Percentiles rank a stretch among this genome's conserved stretches.
These are phyloP conservation scores for Watsonalla cultraria DNA, from an alignment of 2,888 invertebrate genomes.

Conservation along the genomic window DNA sequence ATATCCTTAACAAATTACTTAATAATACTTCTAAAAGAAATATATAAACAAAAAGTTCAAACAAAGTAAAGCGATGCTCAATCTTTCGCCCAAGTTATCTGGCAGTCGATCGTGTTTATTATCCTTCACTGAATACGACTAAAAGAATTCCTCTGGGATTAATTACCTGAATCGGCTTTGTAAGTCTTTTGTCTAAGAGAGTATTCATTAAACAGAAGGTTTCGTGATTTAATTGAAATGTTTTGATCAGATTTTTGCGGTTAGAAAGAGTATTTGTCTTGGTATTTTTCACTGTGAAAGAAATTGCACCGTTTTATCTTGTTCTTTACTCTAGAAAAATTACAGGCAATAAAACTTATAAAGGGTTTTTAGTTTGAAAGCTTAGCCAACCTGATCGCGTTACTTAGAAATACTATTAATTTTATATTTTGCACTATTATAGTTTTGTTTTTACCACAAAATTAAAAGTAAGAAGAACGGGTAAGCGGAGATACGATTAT, in stretches of 20 bases:
- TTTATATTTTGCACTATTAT: too few relatives aligned
- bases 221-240: constrained; percentile 60
- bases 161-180: constrained; percentile 62
- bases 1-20: too few relatives aligned
- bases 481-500: too few relatives aligned
- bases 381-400: too few relatives aligned
- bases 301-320: not conserved
- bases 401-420: too few relatives aligned
- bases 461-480: too few relatives aligned
- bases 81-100: constrained; percentile 35
- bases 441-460: too few relatives aligned
- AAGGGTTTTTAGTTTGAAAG: too few relatives aligned
- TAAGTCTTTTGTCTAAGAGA: constrained; percentile 53
- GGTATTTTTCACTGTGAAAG: not conserved
- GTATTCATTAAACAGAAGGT: constrained; percentile 47
- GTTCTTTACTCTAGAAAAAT: not conserved
- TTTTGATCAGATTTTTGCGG: constrained; percentile 46
- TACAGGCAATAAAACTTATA: too few relatives aligned
- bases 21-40: constrained; percentile 1
- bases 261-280: constrained; percentile 19
- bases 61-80: constrained; percentile 29
- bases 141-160: constrained; percentile 64
- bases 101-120: constrained; percentile 40
- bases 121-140: constrained; percentile 42
- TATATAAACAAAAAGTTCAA: constrained; percentile 12